Evolutionary conservation across 2,888 invertebrate species (phyloP), one percentile per base, ranked within the genome.

Genomic region (Arge pagana): DNA sequence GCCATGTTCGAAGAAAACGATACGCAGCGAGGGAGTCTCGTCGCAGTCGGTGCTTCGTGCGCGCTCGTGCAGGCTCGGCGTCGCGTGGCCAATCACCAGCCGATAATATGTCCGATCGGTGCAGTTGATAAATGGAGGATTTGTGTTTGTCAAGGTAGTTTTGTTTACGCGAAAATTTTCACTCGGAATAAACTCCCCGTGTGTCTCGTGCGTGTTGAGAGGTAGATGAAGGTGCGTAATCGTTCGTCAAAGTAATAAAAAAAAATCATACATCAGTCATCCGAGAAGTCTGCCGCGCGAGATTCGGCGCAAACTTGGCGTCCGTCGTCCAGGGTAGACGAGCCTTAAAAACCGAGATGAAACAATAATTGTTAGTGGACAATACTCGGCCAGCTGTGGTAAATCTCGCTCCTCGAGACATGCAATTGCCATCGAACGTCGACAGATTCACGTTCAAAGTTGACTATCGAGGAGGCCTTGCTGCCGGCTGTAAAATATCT

Each of bases 71-170:
- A 35, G 50, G 50, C 36, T 30, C 39, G 52, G 19, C 54, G 48
- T 55, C 70, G 66, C 59, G 26, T 15, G 40, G 13, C 16, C 35
- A 13, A 15, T 41, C 31, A 7, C 41, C 30, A 45, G 45, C 43
- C 28, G 50, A 71, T 71, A 65, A 65, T 61, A 64, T 65, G 59
- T 58, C 56, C 60, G 68, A 64, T 66, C 81, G 81, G 81, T 81
- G 79, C 77, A 82, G 83, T 83, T 81, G 81, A 82, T 83, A 82
- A 83, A 83, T 83, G 83, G 82, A 82, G 82, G 82, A 81, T 80
- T 80, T 81, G 82, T 82, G 83, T 82, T 81, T 83, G 83, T 82
- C 82, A 82, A 82, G 82, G 79, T 81, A 81, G 82, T 81, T 83
- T 82, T 83, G 83, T 83, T 83, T 84, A 83, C 83, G 81, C 82